Conservation (phyloP, 2,797 vertebrate genomes). For the Agapornis canus region DNA sequence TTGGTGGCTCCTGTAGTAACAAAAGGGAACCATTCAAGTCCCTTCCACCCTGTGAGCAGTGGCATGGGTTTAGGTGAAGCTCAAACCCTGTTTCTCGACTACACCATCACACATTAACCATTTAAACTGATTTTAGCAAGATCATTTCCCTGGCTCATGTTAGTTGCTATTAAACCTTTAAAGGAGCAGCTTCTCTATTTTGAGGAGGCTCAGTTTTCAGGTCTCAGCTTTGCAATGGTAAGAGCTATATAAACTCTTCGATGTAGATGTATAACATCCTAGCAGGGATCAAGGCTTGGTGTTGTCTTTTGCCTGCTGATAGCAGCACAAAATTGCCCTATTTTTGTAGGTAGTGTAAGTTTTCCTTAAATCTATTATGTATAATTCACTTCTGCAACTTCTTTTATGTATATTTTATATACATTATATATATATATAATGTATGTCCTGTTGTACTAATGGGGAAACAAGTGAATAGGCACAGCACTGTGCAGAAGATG, state of each 20-base stretch:
- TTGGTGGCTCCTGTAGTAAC: not conserved
- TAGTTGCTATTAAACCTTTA: not conserved
- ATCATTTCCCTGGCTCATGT: not conserved
- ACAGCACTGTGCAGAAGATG: not conserved
- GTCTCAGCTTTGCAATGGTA: not conserved
- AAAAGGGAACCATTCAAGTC: not conserved
- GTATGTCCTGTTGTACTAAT: not conserved
- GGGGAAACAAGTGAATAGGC: not conserved
- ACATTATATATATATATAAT: not conserved
- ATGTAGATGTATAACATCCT: not conserved
- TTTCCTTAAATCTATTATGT: not conserved
- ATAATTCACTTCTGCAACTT: not conserved
- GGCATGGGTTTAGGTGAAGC: fast-evolving
- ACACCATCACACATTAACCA: not conserved
- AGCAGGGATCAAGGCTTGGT: not conserved
- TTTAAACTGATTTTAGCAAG: not conserved
- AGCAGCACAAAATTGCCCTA: not conserved
- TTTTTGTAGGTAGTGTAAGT: not conserved
- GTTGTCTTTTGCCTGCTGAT: not conserved
- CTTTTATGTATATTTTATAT: not conserved
- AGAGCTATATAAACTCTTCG: not conserved
- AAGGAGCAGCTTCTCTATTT: not conserved
- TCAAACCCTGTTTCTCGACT: not conserved
- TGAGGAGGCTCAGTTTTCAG: not conserved
- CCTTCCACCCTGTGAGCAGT: not conserved